Conservation (phyloP, 2,797 vertebrate species). For the Enteromius thamalakanensis region DNA sequence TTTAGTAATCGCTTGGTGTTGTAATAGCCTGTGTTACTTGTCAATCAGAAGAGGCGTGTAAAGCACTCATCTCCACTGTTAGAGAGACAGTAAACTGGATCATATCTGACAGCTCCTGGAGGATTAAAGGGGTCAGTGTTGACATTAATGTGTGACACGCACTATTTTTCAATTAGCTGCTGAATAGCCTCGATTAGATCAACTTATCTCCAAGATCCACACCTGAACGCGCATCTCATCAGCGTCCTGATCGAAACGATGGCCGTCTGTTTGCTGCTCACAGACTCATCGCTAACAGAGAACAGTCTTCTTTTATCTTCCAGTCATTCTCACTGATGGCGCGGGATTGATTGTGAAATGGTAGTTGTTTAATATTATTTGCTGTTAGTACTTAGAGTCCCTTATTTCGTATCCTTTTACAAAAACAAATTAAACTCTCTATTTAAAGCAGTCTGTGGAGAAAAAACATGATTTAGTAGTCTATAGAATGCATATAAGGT, state of each 20-base stretch:
- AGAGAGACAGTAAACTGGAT: conserved; percentile 5
- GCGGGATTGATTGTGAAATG: background rate
- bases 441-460: background rate
- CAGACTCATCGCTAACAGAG: background rate
- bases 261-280: background rate
- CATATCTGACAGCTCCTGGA: conserved; percentile 9
- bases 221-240: conserved; percentile 39
- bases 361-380: background rate
- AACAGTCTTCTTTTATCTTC: conserved; percentile 18
- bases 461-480: background rate
- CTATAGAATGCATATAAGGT: background rate
- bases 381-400: background rate
- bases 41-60: conserved; percentile 1
- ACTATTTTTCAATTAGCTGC: conserved; percentile 26
- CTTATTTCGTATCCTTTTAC: background rate
- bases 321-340: background rate
- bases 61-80: conserved; percentile 24
- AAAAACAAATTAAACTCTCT: background rate
- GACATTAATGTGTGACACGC: conserved; percentile 19
- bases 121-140: conserved; percentile 21
- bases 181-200: conserved; percentile 49
- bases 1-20: background rate
- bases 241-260: conserved; percentile 19
- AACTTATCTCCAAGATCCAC: conserved; percentile 35
- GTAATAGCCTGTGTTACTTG: background rate